Percentiles rank a stretch among this genome's conserved stretches.
phyloP scores from a whole-genome alignment of 2,797 vertebrate species.

The Microctenopoma stevenorrisi region DNA sequence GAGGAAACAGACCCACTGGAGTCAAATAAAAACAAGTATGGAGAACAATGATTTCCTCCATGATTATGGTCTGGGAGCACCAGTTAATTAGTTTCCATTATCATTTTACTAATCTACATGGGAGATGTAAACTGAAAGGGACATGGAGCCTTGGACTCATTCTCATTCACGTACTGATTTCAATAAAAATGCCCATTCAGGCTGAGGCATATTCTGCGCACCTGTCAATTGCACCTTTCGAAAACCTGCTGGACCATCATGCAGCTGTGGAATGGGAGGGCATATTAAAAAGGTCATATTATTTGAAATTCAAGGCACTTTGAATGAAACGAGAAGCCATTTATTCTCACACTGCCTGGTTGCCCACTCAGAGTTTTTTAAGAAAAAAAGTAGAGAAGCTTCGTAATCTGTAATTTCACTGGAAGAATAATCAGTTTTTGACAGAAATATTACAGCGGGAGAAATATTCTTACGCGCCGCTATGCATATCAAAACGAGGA shows the following conservation, averaged over 20 bases:
- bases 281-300: conserved; percentile 79
- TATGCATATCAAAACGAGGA: conserved; percentile 55
- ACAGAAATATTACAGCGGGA: conserved; percentile 50
- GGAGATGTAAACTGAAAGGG: conserved; percentile 39
- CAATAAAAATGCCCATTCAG: conserved; percentile 52
- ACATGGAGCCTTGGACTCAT: conserved; percentile 18
- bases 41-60: background rate
- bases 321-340: conserved; percentile 64
- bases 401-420: conserved; percentile 61
- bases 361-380: conserved; percentile 14
- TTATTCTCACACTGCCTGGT: conserved; percentile 45
- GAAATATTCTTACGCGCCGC: conserved; percentile 46
- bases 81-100: conserved; percentile 20
- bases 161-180: conserved; percentile 57
- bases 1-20: background rate
- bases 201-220: conserved; percentile 50
- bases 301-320: conserved; percentile 71
- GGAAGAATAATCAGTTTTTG: conserved; percentile 60
- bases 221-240: conserved; percentile 71
- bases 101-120: conserved; percentile 25
- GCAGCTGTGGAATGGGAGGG: conserved; percentile 47
- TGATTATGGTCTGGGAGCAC: background rate
- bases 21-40: background rate
- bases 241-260: conserved; percentile 61
- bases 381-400: background rate